Conservation (phyloP, 1,140 invertebrate species). For the Leptoteleia sp. region DNA sequence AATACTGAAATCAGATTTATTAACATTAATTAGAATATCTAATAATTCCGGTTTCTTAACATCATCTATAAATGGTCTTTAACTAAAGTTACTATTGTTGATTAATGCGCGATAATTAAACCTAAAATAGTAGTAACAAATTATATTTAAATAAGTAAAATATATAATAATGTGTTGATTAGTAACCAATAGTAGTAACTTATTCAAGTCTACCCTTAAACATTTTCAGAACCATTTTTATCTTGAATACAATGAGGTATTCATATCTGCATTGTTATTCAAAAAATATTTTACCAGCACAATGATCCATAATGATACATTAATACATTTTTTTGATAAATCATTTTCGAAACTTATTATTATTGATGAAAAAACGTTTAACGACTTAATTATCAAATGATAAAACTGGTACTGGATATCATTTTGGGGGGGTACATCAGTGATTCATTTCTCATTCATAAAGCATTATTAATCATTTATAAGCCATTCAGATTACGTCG, state of each 20-base stretch:
- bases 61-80: background rate
- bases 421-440: slow-evolving; percentile 6
- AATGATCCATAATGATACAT: too few relatives aligned
- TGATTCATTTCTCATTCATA: slow-evolving; percentile 15
- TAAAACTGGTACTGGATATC: slow-evolving; percentile 7
- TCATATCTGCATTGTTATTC: too few relatives aligned
- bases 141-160: background rate
- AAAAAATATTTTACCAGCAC: too few relatives aligned
- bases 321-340: too few relatives aligned
- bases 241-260: too few relatives aligned
- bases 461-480: too few relatives aligned
- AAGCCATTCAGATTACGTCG: too few relatives aligned
- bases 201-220: slow-evolving; percentile 2
- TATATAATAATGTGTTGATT: background rate
- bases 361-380: too few relatives aligned
- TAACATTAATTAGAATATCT: slow-evolving; percentile 1
- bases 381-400: background rate
- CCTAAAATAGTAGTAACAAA: background rate
- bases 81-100: slow-evolving; percentile 34
- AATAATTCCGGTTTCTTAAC: slow-evolving; percentile 17
- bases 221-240: slow-evolving; percentile 4
- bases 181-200: slow-evolving; percentile 25
- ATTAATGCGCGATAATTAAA: background rate
- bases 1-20: too few relatives aligned
- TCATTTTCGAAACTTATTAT: too few relatives aligned